Evolutionary conservation across 2,113 vertebrate species (phyloP).

Genomic region (Taxidea taxus): DNA sequence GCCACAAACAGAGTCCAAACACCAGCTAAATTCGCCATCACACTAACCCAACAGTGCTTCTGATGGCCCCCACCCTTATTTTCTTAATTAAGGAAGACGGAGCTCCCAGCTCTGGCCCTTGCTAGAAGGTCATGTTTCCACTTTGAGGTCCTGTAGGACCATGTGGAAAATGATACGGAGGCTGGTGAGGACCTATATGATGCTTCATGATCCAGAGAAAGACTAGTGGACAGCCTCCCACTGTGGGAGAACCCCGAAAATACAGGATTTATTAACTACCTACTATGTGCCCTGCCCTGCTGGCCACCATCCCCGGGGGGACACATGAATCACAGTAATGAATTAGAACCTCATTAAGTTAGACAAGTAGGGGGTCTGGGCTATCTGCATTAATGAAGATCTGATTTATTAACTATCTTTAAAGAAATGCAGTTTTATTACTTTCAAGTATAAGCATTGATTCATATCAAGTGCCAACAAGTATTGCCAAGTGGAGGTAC

Average conservation of each 20-base stretch:
- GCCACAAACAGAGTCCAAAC: background rate
- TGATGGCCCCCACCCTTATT: background rate
- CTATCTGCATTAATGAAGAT: constrained; percentile 79
- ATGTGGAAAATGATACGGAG: background rate
- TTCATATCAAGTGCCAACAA: constrained; percentile 78
- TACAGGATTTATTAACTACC: constrained; percentile 72
- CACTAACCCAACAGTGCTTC: background rate
- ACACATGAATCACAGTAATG: constrained; percentile 73
- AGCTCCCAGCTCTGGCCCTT: background rate
- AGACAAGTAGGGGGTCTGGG: constrained; percentile 76
- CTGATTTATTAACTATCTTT: constrained; percentile 80
- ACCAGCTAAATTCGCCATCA: background rate
- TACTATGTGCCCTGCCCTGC: constrained; percentile 74
- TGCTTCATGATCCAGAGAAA: background rate
- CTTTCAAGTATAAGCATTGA: constrained; percentile 76
- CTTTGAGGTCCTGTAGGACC: background rate
- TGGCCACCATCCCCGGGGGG: constrained; percentile 47
- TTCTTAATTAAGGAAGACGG: background rate
- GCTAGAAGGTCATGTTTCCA: background rate
- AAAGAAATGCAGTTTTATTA: constrained; percentile 79
- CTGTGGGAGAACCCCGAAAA: background rate
- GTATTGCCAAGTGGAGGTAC: constrained; percentile 75
- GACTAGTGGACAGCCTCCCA: background rate
- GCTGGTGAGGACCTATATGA: background rate
- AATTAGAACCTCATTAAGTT: constrained; percentile 78